Evolutionary conservation across 2,113 vertebrate genomes (phyloP), one percentile per base, ranked within the genome.

Genomic region (Delphinapterus leucas): DNA sequence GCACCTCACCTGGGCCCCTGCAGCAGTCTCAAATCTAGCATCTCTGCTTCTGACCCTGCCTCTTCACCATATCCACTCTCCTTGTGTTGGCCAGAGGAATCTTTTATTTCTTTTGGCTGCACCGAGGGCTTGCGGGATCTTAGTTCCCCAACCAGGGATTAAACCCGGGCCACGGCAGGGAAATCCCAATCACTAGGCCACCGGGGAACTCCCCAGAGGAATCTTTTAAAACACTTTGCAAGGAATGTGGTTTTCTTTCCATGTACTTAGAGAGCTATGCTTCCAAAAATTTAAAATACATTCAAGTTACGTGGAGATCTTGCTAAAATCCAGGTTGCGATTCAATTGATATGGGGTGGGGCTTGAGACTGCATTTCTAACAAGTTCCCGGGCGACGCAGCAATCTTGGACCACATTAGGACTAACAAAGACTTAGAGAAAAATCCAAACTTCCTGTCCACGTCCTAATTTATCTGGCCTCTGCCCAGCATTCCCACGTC

Each of bases 391-490:
- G 88, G 70, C 6, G 0, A 38, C 6, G 18, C 3, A 28, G 80
- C 36, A n/a, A 47, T 96, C n/a, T 84, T 73, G n/a, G 38, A 61
- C 31, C 84, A 47, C 44, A 26, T 28, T 36, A 80, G 36, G 23
- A 88, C 9, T 41, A 47, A 87, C 70, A 58, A 77, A 93, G 36
- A 61, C 87, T 68, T 67, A 88, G 60, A 81, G 63, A 73, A 90
- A 88, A 95, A 38, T 31, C 58, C 68, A 74, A 63, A 93, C 74
- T 92, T 92, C 74, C 84, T 92, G 82, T 41, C 49, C 83, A 61
- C 11, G n/a, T 53, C 44, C 73, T 70, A 26, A 77, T 84, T 80
- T 80, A 41, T 70, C 55, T 83, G 93, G 58, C 67, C 36, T 71
- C 49, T 55, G 55, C 55, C 33, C 74, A 76, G 79, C 76, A 90